Base-by-base conservation (phyloP, 1,140 invertebrate species). In the Tetragnatha versicolor region DNA sequence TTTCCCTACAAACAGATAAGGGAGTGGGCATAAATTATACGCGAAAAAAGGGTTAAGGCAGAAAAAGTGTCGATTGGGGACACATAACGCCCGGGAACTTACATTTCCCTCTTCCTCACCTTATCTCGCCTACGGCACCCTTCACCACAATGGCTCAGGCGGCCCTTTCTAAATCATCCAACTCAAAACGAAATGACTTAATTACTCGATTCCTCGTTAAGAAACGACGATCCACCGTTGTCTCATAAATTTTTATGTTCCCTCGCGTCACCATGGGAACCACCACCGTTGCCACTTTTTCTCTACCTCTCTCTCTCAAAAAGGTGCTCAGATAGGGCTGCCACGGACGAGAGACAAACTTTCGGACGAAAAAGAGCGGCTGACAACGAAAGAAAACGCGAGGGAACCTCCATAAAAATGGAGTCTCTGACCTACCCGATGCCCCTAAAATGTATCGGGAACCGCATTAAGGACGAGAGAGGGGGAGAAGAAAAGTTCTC, bases 161-260 rank as follows among this genome's bases (percentile, higher is more conserved):
- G 17, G n/a, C n/a, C 47, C 42, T 72, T 58, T 42, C 29, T 72
- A 72, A 72, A 72, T 58, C 69, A 72, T 58, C 49, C 51, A 51
- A 39, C 53, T 20, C 49, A 55, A 47, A 25, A 55, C 53, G 51
- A 29, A 55, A 73, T 73, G 70, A 61, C 70, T 73, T 73, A 73
- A 73, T 73, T 73, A 61, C 70, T 73, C 35, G 27, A 35, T 29
- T 17, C 55, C 70, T 73, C 70, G 42, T 73, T 73, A 73, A 73
- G 70, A 61, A 73, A 22, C 27, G 39, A 31, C 47, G 39, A 22
- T 73, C 60, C 47, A 22, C 39, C 39, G 53, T 20, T 37, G n/a
- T n/a, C 20, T 73, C 53, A 42, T 73, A 73, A 73, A 73, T 73
- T 73, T 73, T 73, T 73, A 73, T 73, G 55, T 29, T 22, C 53